Evolutionary conservation across 2,888 invertebrate species (phyloP).

Genomic region (Osedax frankpressi): DNA sequence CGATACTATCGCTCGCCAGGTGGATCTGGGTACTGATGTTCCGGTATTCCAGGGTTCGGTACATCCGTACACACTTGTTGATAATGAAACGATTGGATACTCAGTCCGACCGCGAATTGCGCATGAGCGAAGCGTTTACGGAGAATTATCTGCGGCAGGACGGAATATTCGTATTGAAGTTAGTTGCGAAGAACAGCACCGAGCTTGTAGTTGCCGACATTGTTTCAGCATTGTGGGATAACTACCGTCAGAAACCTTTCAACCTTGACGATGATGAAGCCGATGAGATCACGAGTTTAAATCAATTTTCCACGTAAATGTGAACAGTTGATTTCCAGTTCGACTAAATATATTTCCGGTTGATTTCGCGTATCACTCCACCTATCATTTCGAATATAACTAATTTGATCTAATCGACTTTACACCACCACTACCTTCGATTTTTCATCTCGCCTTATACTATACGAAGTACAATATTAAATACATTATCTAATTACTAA

Average conservation of each 20-base stretch:
- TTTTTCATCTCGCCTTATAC: no score
- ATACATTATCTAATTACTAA: no score
- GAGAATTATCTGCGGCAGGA: conserved; percentile 30
- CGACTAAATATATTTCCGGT: no score
- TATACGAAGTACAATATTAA: no score
- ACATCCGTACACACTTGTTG: conserved; percentile 47
- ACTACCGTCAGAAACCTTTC: conserved; percentile 29
- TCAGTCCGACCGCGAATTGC: conserved; percentile 28
- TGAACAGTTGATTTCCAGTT: no score
- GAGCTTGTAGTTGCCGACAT: conserved; percentile 30
- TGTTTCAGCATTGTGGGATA: conserved; percentile 30
- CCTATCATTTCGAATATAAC: no score
- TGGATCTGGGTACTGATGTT: conserved; percentile 47
- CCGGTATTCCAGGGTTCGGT: conserved; percentile 42
- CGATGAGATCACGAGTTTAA: conserved; percentile 20
- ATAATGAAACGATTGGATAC: conserved; percentile 39
- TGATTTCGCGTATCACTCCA: no score
- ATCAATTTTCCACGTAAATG: neutral
- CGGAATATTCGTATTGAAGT: conserved; percentile 29
- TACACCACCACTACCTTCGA: no score
- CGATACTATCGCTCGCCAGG: conserved; percentile 45
- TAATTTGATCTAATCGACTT: no score
- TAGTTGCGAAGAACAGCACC: conserved; percentile 31
- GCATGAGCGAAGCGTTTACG: conserved; percentile 29
- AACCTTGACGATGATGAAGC: conserved; percentile 22